These are phyloP conservation scores for Sphaerophoria taeniata DNA, from an alignment of 2,888 invertebrate genomes.

Conservation along the genomic window DNA sequence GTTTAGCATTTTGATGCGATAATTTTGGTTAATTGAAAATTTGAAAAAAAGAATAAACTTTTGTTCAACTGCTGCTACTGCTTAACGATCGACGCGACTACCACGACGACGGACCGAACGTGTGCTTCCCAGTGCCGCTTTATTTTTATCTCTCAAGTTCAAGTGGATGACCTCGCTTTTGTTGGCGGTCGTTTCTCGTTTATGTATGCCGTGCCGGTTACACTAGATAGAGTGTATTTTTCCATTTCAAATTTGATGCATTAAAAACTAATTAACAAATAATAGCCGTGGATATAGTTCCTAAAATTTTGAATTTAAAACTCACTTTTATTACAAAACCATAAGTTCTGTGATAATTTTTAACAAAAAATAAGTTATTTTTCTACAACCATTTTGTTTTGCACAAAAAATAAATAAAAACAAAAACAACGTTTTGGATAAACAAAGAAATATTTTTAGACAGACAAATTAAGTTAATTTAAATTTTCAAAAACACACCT, in stretches of 20 bases:
- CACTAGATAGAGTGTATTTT: constrained; percentile 40
- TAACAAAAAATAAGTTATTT: constrained; percentile 20
- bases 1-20: constrained; percentile 13
- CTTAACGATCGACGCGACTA: neutral
- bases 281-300: constrained; percentile 48
- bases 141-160: constrained; percentile 76
- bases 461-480: neutral
- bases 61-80: constrained; percentile 20
- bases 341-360: constrained; percentile 55
- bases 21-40: constrained; percentile 47
- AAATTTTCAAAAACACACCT: constrained; percentile 12
- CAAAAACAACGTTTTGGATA: neutral
- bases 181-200: constrained; percentile 40
- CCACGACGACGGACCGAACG: neutral
- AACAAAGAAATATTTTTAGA: constrained; percentile 37
- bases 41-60: neutral
- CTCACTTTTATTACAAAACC: constrained; percentile 30
- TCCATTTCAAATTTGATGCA: constrained; percentile 24
- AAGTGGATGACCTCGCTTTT: constrained; percentile 76
- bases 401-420: constrained; percentile 3
- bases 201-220: constrained; percentile 52
- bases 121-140: constrained; percentile 41
- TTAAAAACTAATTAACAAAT: neutral
- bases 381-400: constrained; percentile 8
- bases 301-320: constrained; percentile 26